Conservation (phyloP, 2,888 invertebrate species). For the Microplitis deprimator region DNA sequence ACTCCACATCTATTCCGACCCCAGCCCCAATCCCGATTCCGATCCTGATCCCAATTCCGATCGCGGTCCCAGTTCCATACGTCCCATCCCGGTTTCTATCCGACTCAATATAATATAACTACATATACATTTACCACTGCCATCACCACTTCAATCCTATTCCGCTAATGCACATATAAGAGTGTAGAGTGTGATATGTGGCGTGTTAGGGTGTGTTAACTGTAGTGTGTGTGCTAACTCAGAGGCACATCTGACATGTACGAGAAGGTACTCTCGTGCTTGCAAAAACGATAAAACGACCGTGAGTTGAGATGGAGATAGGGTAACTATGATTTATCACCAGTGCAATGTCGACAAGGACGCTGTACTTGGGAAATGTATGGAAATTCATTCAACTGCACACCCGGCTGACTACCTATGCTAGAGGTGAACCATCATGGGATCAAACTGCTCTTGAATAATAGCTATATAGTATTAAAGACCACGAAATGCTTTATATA, state of each 20-base stretch:
- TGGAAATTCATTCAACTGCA: constrained; percentile 56
- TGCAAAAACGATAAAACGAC: background rate
- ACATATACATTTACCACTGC: no score
- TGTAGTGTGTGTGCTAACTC: background rate
- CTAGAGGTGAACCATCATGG: constrained; percentile 4
- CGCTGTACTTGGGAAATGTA: constrained; percentile 49
- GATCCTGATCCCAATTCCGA: background rate
- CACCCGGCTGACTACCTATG: constrained; percentile 25
- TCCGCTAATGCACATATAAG: background rate
- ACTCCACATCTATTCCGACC: background rate
- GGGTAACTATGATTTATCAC: constrained; percentile 42
- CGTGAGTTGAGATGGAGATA: constrained; percentile 12
- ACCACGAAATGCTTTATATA: background rate
- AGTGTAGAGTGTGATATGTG: background rate
- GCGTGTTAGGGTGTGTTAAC: background rate
- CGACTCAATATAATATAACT: no score
- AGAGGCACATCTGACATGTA: background rate
- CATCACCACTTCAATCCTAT: no score
- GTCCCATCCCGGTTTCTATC: no score
- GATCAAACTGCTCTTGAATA: constrained; percentile 30
- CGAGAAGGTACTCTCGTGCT: background rate
- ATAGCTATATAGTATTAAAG: constrained; percentile 2
- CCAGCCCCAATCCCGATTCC: background rate
- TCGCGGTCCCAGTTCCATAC: no score
- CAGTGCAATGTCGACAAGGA: constrained; percentile 37